Conservation (phyloP, 1,140 invertebrate species). For the Caerostris darwini region DNA sequence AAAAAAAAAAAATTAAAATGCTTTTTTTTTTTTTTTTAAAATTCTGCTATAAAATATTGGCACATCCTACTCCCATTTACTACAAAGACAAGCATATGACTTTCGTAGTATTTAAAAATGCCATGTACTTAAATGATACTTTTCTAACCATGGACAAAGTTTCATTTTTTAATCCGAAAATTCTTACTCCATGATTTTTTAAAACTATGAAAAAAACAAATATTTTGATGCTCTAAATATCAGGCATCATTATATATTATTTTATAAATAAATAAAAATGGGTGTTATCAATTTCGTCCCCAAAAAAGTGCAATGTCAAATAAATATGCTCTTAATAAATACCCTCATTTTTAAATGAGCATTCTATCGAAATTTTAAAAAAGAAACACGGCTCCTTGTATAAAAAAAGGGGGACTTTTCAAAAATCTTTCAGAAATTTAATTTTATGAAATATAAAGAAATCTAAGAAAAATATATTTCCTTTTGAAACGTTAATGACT, state of each 20-base stretch:
- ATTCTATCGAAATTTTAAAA: conserved; percentile 47
- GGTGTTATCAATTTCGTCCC: conserved; percentile 9
- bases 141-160: too few relatives aligned
- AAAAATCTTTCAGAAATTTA: conserved; percentile 29
- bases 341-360: conserved; percentile 27
- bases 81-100: too few relatives aligned
- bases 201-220: neutral
- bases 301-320: conserved; percentile 5
- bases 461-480: neutral
- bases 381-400: neutral
- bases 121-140: too few relatives aligned
- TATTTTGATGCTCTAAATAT: neutral
- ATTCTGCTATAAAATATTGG: too few relatives aligned
- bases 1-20: too few relatives aligned
- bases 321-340: conserved; percentile 53
- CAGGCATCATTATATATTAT: neutral
- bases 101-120: too few relatives aligned
- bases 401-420: conserved; percentile 21
- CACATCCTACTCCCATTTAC: too few relatives aligned
- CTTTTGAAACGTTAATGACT: neutral
- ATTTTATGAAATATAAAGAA: conserved; percentile 38
- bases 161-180: too few relatives aligned
- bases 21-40: too few relatives aligned
- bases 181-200: neutral
- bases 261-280: neutral